Evolutionary conservation across 2,797 vertebrate genomes (phyloP).

Genomic region (Eptatretus atami): DNA sequence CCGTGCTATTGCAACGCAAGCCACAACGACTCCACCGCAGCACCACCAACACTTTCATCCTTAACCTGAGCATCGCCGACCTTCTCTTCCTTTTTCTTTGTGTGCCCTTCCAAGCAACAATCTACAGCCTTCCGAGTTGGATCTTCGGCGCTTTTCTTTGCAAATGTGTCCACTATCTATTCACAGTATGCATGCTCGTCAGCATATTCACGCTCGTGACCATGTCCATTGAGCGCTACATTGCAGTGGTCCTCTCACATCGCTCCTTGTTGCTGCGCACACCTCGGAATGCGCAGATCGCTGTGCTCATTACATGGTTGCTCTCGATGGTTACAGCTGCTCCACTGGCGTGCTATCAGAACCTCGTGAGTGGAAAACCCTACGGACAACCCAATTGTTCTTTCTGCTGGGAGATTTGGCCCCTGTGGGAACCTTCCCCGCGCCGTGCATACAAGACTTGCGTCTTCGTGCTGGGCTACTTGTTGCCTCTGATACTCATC

Average conservation of each 20-base stretch:
- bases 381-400: slow-evolving; percentile 33
- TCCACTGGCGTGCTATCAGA: slow-evolving; percentile 54
- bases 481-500: slow-evolving; percentile 62
- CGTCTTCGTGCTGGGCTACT: slow-evolving; percentile 72
- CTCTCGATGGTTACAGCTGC: slow-evolving; percentile 58
- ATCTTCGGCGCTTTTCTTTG: slow-evolving; percentile 70
- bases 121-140: slow-evolving; percentile 42
- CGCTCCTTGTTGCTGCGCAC: slow-evolving; percentile 48
- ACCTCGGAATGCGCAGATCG: slow-evolving; percentile 34
- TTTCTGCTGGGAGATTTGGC: slow-evolving; percentile 83
- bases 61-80: slow-evolving; percentile 83
- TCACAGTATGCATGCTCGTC: slow-evolving; percentile 87
- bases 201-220: slow-evolving; percentile 84
- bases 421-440: slow-evolving; percentile 18
- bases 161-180: slow-evolving; percentile 83
- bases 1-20: slow-evolving; percentile 48
- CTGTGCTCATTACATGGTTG: slow-evolving; percentile 51
- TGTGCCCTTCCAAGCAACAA: slow-evolving; percentile 39
- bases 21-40: slow-evolving; percentile 38
- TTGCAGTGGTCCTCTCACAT: slow-evolving; percentile 72
- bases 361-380: slow-evolving; percentile 21
- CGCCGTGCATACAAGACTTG: slow-evolving; percentile 61
- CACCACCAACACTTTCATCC: slow-evolving; percentile 82
- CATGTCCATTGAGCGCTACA: slow-evolving; percentile 89
- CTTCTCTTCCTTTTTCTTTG: slow-evolving; percentile 57